Percentiles rank a stretch among this genome's conserved stretches.
Evolutionary conservation across 2,888 invertebrate species (phyloP).

Genomic region (Spicauda simplicius): DNA sequence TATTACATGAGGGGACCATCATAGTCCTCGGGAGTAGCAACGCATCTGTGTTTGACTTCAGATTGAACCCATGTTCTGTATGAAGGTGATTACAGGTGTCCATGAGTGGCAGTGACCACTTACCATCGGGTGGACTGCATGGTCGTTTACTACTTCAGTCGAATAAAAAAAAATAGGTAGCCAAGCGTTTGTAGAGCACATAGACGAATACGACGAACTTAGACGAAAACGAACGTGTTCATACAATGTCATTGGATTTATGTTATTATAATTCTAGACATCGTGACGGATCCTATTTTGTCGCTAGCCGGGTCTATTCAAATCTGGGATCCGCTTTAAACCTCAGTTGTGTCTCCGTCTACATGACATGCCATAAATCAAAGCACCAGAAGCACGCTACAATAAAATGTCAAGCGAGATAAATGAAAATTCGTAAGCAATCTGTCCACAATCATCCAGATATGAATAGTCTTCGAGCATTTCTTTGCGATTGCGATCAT

Average conservation of each 20-base stretch:
- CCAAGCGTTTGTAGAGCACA: too few relatives aligned
- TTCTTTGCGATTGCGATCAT: not conserved
- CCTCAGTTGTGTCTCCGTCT: slow-evolving; percentile 29
- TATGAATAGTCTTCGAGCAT: slow-evolving; percentile 26
- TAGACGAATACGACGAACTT: not conserved
- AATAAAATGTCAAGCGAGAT: slow-evolving; percentile 39
- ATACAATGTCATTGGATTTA: not conserved
- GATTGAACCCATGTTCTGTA: too few relatives aligned
- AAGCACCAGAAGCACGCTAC: slow-evolving; percentile 34
- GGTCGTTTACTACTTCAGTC: too few relatives aligned
- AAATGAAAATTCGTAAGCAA: slow-evolving; percentile 38
- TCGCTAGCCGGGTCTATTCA: slow-evolving; percentile 20
- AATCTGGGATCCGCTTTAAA: slow-evolving; percentile 28
- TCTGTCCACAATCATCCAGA: slow-evolving; percentile 27
- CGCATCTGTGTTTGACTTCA: too few relatives aligned
- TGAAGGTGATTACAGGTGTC: too few relatives aligned
- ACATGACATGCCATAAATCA: slow-evolving; percentile 39
- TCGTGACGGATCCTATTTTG: slow-evolving; percentile 13
- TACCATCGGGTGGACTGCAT: too few relatives aligned
- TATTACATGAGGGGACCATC: too few relatives aligned
- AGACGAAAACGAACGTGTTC: too few relatives aligned
- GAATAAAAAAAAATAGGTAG: too few relatives aligned
- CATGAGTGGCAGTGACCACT: too few relatives aligned
- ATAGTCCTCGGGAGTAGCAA: too few relatives aligned
- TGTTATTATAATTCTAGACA: slow-evolving; percentile 14